Evolutionary conservation across 2,888 invertebrate genomes (phyloP), one percentile per base, ranked within the genome.

Genomic region (Loripinus fragilis): DNA sequence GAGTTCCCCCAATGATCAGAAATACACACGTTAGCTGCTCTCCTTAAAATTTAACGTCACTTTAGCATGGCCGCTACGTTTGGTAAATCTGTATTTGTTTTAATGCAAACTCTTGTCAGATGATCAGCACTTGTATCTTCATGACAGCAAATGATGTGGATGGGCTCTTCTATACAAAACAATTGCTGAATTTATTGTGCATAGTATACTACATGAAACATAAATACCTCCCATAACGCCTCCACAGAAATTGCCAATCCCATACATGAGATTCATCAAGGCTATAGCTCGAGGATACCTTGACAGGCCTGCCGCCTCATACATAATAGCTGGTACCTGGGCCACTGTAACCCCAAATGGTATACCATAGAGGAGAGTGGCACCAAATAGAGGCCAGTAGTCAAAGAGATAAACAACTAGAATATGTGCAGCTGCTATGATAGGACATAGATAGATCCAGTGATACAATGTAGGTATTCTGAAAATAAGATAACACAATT

Each of bases 381-480:
- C 77, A 1, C 72, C 68, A 42, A 83, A 72, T 2, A 80, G 65
- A 23, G 80, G 77, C 71, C 74, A 72, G 50, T 80, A 83, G 41
- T 77, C 74, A 50, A 67, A 77, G 28, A 78, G 69, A n/a, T 66
- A 65, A 3, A 83, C 42, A 17, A 83, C 73, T 23, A 83, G 48
- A 17, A 80, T n/a, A 45, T 83, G 83, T 33, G 77, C 68, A 3
- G 79, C 38, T 10, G 75, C 79, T 25, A 77, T 55, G 5, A 83
- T 25, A 0, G 80, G 83, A 12, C 71, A 60, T 23, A 77, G 45
- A 55, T 80, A 80, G 2, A 83, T 72, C 83, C 83, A 83, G 28
- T 83, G 79, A 42, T 80, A 83, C 7, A 80, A 67, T 25, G 83
- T 83, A 5, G 79, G 83, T 15, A 79, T 42, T n/a, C 82, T 82